Base-by-base conservation (phyloP, 2,888 invertebrate genomes). In the Parasteatoda lunata region DNA sequence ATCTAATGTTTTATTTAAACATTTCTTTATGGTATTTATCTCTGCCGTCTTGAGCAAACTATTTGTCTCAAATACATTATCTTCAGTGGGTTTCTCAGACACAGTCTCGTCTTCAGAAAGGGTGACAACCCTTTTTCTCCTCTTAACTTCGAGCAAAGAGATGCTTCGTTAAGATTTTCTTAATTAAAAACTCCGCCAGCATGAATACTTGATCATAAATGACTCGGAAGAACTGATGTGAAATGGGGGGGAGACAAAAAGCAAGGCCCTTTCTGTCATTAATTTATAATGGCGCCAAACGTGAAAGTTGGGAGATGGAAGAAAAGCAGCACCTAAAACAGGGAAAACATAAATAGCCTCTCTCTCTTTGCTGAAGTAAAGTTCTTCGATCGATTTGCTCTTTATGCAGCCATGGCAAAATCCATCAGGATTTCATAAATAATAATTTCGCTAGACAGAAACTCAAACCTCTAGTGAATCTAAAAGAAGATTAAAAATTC, bases 201-300 rank as follows among this genome's bases (percentile, higher is more conserved):
- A 83, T 83, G 70, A 83, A 83, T 83, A 83, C 72, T 83, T 83
- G 83, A 83, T 83, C 77, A 72, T 65, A 71, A 70, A 69, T 69
- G 82, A 76, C 9, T 59, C 7, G 70, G 59, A 51, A 52, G 54
- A 13, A 47, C n/a, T 15, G 6, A 49, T 9, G 59, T 30, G 54
- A 47, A 68, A 65, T n/a, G 48, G 66, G 30, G 77, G 66, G 59
- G 59, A 80, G 77, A 86, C 71, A 65, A 51, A 48, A 15, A 68
- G 68, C 13, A 68, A n/a, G 59, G 59, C 11, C 9, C n/a, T 64
- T 71, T 59, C 68, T 69, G 80, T 79, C 85, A 86, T 86, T 86
- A 86, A 86, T 86, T 86, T 86, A 86, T 86, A 86, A 86, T 86
- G 80, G 85, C 85, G 85, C 85, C 80, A 86, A 80, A 86, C 85